These are phyloP conservation scores for Drymonia ruficornis DNA, from an alignment of 2,888 invertebrate genomes.

Conservation along the genomic window DNA sequence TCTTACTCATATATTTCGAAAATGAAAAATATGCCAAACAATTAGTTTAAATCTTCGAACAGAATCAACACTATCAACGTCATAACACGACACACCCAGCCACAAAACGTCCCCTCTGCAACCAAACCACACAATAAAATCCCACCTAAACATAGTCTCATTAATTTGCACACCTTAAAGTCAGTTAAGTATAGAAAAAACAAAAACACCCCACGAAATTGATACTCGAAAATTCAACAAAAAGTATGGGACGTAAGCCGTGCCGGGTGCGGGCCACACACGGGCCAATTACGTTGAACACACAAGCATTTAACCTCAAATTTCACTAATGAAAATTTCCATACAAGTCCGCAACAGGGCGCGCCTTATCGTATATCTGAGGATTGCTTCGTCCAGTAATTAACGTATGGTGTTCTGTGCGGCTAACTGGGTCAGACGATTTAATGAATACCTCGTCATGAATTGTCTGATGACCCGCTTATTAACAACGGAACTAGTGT, in stretches of 20 bases:
- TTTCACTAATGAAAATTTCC: constrained; percentile 81
- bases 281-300: constrained; percentile 80
- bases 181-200: constrained; percentile 39
- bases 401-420: constrained; percentile 58
- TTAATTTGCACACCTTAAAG: constrained; percentile 36
- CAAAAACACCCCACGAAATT: constrained; percentile 47
- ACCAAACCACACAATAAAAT: constrained; percentile 9
- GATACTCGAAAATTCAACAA: constrained; percentile 64
- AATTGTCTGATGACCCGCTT: neutral
- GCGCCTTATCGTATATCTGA: constrained; percentile 79
- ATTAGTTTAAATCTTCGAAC: too few relatives aligned
- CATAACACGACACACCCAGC: too few relatives aligned
- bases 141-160: constrained; percentile 23
- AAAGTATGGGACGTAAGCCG: constrained; percentile 66
- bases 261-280: constrained; percentile 56
- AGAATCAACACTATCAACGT: too few relatives aligned
- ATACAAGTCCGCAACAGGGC: constrained; percentile 59
- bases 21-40: too few relatives aligned
- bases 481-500: neutral
- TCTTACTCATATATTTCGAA: too few relatives aligned
- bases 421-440: constrained; percentile 18
- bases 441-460: constrained; percentile 9
- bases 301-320: constrained; percentile 79
- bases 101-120: constrained; percentile 1
- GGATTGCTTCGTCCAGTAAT: constrained; percentile 72